Evolutionary conservation across 2,797 vertebrate genomes (phyloP), one percentile per base, ranked within the genome.

Genomic region (Pachyuromys duprasi): DNA sequence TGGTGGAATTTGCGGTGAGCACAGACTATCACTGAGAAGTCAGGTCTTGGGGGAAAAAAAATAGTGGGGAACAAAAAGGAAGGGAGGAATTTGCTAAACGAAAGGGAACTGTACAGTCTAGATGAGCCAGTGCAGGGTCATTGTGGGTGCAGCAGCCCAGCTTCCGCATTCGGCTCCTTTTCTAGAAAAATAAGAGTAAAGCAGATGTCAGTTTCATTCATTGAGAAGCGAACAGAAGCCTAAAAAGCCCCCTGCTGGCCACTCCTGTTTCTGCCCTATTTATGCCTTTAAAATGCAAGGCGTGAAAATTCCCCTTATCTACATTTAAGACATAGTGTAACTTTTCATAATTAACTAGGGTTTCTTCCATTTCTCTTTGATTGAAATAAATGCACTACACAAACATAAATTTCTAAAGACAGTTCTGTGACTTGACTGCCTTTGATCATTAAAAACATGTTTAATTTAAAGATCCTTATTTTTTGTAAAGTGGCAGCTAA

Each of bases 171-270:
- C 82, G 31, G 49, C n/a, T 72, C 28, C 17, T 89, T 75, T n/a
- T 72, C 76, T 78, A 74, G 70, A 92, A 95, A 95, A 83, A 8
- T 42, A 67, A 39, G n/a, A 91, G 14, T 69, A 67, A 91, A 79
- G 60, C 20, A 0, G 18, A 69, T 53, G 92, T 81, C 69, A 86
- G 12, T 26, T 95, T 95, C 72, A 33, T 90, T 91, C 74, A 57
- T 69, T 80, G 62, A 78, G 80, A 39, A 8, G 75, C 75, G 13
- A 69, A 26, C 94, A 87, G 11, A 87, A 91, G 22, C 8, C 39
- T 60, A 92, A 95, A 87, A 79, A 81, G 60, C 89, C 88, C 83
- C 89, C 93, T 96, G 24, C 93, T 97, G 96, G 94, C 22, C 84
- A 90, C 18, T 95, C n/a, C 45, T 42, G 87, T 91, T 74, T 95